Evolutionary conservation across 1,140 invertebrate species (phyloP), one percentile per base, ranked within the genome.

Genomic region (Microplitis demolitor): DNA sequence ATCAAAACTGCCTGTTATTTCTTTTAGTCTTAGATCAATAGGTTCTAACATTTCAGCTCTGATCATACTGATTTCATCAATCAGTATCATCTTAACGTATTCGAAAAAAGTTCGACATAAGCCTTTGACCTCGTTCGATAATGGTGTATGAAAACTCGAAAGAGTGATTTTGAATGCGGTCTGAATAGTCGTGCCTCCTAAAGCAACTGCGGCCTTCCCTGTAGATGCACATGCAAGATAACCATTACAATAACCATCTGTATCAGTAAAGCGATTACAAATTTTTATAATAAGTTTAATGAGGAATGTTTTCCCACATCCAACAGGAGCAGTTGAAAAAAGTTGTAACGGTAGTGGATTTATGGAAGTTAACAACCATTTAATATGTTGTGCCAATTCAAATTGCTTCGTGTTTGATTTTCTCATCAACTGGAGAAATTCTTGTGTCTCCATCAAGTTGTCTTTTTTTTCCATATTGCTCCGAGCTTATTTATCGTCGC

Each of bases 41-140:
- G 78, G 39, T 16, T 45, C 3, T 24, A 84, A 72, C 24, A 79
- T 61, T 70, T 69, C 72, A 9, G 76, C 31, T 50, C 80, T 75
- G 14, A 83, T 76, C 81, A 83, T 85, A 34, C 77, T 80, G 5
- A 85, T 76, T 77, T 85, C 82, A 76, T 85, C 81, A 39, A 85
- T 81, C 4, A 85, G 82, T 31, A 84, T 31, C 14, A 83, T 61
- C 76, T 81, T 77, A 11, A 80, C 56, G 66, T 79, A 72, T 56
- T 54, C 67, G 14, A 78, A 75, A 69, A 75, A 70, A 24, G 33
- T 16, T 61, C 73, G 13, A 33, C 80, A 69, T 63, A 64, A 72
- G 35, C 78, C 74, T 62, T 53, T 35, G 11, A 76, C 58, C 56
- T 75, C 76, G 53, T 61, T 78, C 69, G 51, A 60, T 56, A 56